A percentile compares a stretch with the other conserved stretches of the same genome.
phyloP scores from a whole-genome alignment of 2,797 vertebrate genomes.

The Notolepis coatsorum region DNA sequence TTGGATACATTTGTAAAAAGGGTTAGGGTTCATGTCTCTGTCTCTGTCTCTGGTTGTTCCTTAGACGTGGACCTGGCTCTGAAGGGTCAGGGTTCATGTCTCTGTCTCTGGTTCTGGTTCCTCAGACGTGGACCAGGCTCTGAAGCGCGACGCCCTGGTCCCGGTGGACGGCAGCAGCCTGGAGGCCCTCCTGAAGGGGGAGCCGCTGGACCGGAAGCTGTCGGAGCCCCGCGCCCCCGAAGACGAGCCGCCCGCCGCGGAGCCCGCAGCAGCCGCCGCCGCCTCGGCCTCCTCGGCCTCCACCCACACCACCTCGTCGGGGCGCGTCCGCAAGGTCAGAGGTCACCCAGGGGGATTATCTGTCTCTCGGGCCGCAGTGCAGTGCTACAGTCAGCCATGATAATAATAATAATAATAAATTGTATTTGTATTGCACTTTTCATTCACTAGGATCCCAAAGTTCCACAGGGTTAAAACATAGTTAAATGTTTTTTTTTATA shows the following conservation, averaged over 20 bases:
- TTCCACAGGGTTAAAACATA: no score
- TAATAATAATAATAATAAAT: no score
- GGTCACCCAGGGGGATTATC: no score
- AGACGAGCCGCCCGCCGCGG: conserved; percentile 83
- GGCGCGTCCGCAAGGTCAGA: conserved; percentile 88
- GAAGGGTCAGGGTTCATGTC: not conserved
- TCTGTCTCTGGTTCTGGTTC: not conserved
- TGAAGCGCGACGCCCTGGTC: conserved; percentile 92
- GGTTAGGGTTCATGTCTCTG: not conserved
- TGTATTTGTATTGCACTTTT: no score
- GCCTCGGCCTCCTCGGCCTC: conserved; percentile 69
- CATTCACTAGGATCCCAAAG: no score
- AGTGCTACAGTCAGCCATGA: no score
- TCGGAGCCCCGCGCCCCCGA: conserved; percentile 87
- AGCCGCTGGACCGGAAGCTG: conserved; percentile 88
- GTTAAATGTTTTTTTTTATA: no score
- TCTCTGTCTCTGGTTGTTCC: not conserved
- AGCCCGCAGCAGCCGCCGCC: conserved; percentile 83
- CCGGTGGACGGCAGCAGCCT: conserved; percentile 93
- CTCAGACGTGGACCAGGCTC: conserved; percentile 81
- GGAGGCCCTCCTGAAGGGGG: conserved; percentile 92
- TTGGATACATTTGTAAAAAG: not conserved
- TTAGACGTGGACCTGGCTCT: not conserved
- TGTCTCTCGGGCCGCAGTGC: no score
- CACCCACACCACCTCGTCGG: conserved; percentile 81